These are phyloP conservation scores for Armadillidium nasatum DNA, from an alignment of 1,140 invertebrate species.

Conservation along the genomic window DNA sequence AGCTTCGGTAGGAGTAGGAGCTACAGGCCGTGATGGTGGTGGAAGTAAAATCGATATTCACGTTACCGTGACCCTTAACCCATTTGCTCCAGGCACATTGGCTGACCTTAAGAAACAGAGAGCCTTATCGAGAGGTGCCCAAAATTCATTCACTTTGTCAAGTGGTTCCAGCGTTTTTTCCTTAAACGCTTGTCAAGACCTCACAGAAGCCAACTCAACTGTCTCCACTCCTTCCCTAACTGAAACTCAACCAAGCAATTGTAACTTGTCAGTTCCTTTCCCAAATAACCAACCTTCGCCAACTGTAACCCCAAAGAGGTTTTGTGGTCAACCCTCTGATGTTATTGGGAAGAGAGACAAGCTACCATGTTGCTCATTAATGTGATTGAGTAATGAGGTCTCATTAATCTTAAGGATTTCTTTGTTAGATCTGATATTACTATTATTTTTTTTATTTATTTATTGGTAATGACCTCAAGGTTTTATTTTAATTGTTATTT, in stretches of 20 bases:
- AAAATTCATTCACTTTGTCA: constrained; percentile 36
- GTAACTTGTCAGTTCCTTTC: constrained; percentile 25
- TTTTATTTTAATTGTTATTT: too few relatives aligned
- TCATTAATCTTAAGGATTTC: too few relatives aligned
- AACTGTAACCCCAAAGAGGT: constrained; percentile 28
- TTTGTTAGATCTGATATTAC: too few relatives aligned
- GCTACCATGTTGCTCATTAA: constrained; percentile 34
- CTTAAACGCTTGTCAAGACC: constrained; percentile 27
- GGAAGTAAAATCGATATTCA: constrained; percentile 86
- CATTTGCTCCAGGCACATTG: constrained; percentile 58
- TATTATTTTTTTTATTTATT: too few relatives aligned
- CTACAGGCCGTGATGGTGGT: constrained; percentile 61
- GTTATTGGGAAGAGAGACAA: constrained; percentile 36
- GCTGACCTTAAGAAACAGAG: constrained; percentile 86
- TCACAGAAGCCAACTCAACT: constrained; percentile 16
- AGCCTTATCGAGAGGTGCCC: constrained; percentile 61
- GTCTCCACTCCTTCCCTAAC: constrained; percentile 26
- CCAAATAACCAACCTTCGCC: constrained; percentile 25
- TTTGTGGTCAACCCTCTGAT: constrained; percentile 36
- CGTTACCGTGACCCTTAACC: constrained; percentile 62
- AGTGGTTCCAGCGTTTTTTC: constrained; percentile 36
- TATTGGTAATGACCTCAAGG: too few relatives aligned
- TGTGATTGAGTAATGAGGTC: constrained; percentile 23
- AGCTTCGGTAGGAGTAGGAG: constrained; percentile 47
- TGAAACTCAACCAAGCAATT: constrained; percentile 29